Evolutionary conservation across 2,888 invertebrate species (phyloP), one percentile per base, ranked within the genome.

Genomic region (Eupithecia inturbata): DNA sequence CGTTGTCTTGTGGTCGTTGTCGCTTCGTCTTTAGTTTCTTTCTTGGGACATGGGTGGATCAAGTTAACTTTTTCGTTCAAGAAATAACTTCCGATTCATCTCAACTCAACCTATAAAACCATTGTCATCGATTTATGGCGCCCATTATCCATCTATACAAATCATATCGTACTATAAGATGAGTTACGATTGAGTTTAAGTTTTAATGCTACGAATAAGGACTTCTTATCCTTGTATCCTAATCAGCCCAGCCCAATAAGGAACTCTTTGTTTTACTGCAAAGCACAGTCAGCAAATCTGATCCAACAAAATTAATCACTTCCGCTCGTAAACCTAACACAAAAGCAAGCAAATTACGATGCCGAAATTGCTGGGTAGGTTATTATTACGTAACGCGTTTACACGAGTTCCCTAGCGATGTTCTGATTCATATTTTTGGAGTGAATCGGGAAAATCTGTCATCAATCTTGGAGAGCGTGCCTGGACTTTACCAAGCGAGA

Each of bases 391-490:
- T 67, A 67, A 60, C 41, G 26, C 71, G 26, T 57, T 73, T 70
- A 60, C 41, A 5, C 60, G 36, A 41, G 31, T 68, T 68, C 72
- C 68, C 74, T 62, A 14, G 31, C 62, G 76, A 70, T 22, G 45
- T 9, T 70, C 81, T 84, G 83, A 83, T 83, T 83, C 77, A 81
- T 82, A 80, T 80, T 85, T 87, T 82, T 83, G 74, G 80, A 81
- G 77, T 82, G 81, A 83, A 83, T 86, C 83, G 79, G 82, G 81
- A 84, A 83, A 90, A 88, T 88, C 87, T 88, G 87, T 86, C 87
- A 88, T 89, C 87, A 88, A 88, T 88, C 84, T 85, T 79, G 79
- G 78, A 80, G 82, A 82, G 87, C 91, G 91, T 90, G 90, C 84
- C 80, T 79, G 76, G 86, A 83, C 83, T 87, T 77, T 78, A 80